phyloP scores from a whole-genome alignment of 2,888 invertebrate genomes.

The Acrobasis repandana region DNA sequence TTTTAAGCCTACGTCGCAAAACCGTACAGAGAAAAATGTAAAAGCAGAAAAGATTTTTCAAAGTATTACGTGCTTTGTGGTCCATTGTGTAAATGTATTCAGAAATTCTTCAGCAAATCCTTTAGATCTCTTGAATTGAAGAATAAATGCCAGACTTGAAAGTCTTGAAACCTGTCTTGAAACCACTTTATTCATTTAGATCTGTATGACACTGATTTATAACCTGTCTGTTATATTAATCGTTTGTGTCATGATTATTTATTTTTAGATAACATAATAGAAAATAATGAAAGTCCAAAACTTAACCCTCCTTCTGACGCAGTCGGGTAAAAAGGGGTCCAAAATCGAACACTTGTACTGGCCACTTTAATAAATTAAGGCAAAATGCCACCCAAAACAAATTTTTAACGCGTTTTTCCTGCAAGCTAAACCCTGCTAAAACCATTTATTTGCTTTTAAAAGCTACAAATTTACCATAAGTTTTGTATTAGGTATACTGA shows the following conservation, averaged over 20 bases:
- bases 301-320: no score
- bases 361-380: no score
- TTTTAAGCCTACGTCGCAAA: no score
- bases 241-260: not conserved
- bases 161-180: no score
- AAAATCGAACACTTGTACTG: no score
- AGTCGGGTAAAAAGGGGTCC: no score
- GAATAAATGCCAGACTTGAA: not conserved
- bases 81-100: slow-evolving; percentile 1
- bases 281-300: not conserved
- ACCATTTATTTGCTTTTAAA: no score
- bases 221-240: slow-evolving; percentile 1
- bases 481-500: no score
- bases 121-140: not conserved
- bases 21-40: not conserved
- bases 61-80: not conserved
- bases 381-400: no score
- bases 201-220: not conserved
- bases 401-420: no score
- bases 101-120: not conserved
- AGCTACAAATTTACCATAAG: no score
- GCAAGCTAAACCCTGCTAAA: no score
- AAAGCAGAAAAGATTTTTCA: not conserved
- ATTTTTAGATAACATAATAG: not conserved
- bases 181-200: not conserved